Evolutionary conservation across 2,888 invertebrate species (phyloP).

Genomic region (Caenorhabditis virilis): DNA sequence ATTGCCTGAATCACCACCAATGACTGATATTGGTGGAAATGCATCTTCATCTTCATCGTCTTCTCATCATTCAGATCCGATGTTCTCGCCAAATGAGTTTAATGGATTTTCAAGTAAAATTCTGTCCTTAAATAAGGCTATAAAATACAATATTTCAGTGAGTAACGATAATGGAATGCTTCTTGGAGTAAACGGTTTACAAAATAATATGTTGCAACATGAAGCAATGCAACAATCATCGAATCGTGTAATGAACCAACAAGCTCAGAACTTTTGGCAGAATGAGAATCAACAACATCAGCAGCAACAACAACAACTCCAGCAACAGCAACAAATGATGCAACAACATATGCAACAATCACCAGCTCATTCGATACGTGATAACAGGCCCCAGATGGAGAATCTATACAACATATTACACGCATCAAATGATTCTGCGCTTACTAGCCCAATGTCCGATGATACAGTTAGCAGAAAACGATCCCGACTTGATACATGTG

Average conservation of each 20-base stretch:
- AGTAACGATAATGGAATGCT: conserved; percentile 38
- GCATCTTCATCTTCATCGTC: conserved; percentile 56
- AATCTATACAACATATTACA: conserved; percentile 34
- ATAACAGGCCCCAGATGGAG: conserved; percentile 8
- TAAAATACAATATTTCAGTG: conserved; percentile 1
- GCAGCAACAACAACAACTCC: conserved; percentile 9
- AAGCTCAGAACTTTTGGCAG: conserved; percentile 6
- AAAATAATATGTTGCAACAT: conserved; percentile 12
- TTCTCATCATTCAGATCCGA: conserved; percentile 61
- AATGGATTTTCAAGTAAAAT: conserved; percentile 31
- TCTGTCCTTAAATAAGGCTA: neutral
- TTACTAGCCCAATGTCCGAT: conserved; percentile 37
- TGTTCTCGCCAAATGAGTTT: conserved; percentile 65
- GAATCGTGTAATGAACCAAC: conserved; percentile 11
- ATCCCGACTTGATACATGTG: conserved; percentile 13
- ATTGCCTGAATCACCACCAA: conserved; percentile 66
- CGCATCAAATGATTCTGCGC: conserved; percentile 31
- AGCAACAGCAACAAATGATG: neutral
- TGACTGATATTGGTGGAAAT: conserved; percentile 65
- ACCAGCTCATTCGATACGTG: neutral
- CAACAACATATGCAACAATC: conserved; percentile 4
- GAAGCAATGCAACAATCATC: conserved; percentile 14
- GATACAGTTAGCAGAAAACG: conserved; percentile 8
- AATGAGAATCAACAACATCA: conserved; percentile 7
- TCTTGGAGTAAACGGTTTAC: conserved; percentile 43